Evolutionary conservation across 1,140 invertebrate genomes (phyloP), one percentile per base, ranked within the genome.

Genomic region (Hormaphis cornu): DNA sequence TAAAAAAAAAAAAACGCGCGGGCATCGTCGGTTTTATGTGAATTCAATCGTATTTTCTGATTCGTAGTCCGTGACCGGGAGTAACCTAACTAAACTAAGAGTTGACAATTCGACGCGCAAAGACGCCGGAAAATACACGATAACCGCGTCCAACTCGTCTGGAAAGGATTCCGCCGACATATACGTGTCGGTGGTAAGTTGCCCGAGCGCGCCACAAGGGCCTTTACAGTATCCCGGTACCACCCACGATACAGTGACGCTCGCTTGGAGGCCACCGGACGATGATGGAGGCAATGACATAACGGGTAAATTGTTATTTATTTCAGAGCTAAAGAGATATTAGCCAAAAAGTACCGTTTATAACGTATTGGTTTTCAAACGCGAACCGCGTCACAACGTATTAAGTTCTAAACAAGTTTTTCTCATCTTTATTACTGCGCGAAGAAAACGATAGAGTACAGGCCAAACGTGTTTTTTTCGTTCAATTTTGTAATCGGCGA

Each of bases 231-330:
- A 95, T 76, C 86, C 85, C 6, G 86, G 87, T 63, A 80, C 89
- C 6, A 87, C 88, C 5, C 85, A 86, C 71, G 91, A 97, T 70
- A 85, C 87, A 16, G 86, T 95, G 35, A 93, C 91, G 6, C 78
- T 98, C 16, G 83, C 87, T n/a, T 99, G 97, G 97, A 88, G 90
- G 74, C 87, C 89, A 76, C 95, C 97, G 16, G 79, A 82, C 71
- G 96, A 99, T 78, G 88, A 97, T 80, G 96, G 96, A 74, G 96
- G 96, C 71, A 90, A 91, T 73, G 93, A 96, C 72, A 89, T 99
- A 58, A 94, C 89, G 71, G 95, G 93, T 80, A 82, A 78, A 12
- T 37, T 20, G 4, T 0, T 20, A 20, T 10, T 35, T 2, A 12
- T 54, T 52, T 22, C n/a, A 30, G n/a, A 61, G 40, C 63, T 28